A percentile compares a stretch with the other conserved stretches of the same genome.
Evolutionary conservation across 2,113 vertebrate species (phyloP).

Genomic region (Brachirus orientalis): DNA sequence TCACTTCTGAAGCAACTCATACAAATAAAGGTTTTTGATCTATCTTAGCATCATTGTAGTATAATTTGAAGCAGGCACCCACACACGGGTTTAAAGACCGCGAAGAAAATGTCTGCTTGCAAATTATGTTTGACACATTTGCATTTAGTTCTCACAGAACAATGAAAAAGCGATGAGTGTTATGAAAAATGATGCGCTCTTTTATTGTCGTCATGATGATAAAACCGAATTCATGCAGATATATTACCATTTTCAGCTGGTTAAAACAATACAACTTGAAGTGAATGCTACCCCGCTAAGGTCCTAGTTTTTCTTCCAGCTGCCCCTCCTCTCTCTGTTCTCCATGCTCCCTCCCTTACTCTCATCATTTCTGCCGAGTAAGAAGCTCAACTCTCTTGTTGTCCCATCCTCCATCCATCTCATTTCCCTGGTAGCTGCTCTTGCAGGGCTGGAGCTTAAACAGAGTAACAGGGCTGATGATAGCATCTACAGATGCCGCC

Average conservation of each 20-base stretch:
- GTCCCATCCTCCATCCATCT: slow-evolving; percentile 54
- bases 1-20: not conserved
- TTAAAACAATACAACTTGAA: no score
- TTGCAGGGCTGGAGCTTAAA: slow-evolving; percentile 50
- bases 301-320: slow-evolving; percentile 1
- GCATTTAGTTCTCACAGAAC: slow-evolving; percentile 33
- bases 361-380: slow-evolving; percentile 40
- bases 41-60: slow-evolving; percentile 10
- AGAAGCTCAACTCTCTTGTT: slow-evolving; percentile 36
- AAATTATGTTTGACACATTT: slow-evolving; percentile 23
- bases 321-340: not conserved
- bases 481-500: slow-evolving; percentile 74
- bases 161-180: not conserved
- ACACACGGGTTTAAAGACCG: slow-evolving; percentile 24
- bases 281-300: not conserved
- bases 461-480: slow-evolving; percentile 58
- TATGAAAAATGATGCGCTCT: not conserved
- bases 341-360: slow-evolving; percentile 2
- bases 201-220: slow-evolving; percentile 9
- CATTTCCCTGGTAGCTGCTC: slow-evolving; percentile 48
- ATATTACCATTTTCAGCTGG: not conserved
- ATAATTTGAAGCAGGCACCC: slow-evolving; percentile 46
- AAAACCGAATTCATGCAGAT: not conserved
- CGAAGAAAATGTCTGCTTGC: slow-evolving; percentile 4
- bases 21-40: slow-evolving; percentile 24